Conservation (phyloP, 2,888 invertebrate genomes). For the Formica aserva region DNA sequence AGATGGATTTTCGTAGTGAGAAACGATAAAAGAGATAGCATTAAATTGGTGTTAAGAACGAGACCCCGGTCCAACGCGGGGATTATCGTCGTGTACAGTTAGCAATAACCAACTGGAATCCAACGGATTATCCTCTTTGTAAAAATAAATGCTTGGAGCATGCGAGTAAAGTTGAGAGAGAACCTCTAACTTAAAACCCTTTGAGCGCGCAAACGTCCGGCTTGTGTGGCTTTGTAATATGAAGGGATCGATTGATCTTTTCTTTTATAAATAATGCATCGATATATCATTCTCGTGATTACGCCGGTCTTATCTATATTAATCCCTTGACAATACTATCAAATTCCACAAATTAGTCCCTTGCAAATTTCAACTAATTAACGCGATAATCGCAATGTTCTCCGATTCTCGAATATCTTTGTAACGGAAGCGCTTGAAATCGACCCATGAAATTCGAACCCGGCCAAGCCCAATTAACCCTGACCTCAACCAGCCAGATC, state of each 20-base stretch:
- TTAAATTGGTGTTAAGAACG: constrained; percentile 57
- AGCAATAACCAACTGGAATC: constrained; percentile 55
- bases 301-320: not conserved
- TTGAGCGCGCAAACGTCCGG: constrained; percentile 19
- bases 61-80: constrained; percentile 41
- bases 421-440: constrained; percentile 37
- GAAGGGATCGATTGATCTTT: not conserved
- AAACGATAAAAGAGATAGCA: constrained; percentile 45
- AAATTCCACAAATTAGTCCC: not conserved
- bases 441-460: constrained; percentile 43
- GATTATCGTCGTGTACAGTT: constrained; percentile 56
- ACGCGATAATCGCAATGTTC: constrained; percentile 2
- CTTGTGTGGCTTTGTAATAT: constrained; percentile 12
- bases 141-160: constrained; percentile 57
- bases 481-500: constrained; percentile 57
- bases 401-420: constrained; percentile 57
- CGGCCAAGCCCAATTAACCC: constrained; percentile 67
- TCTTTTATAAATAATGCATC: not conserved
- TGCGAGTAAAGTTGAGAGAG: constrained; percentile 53
- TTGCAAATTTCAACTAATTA: not conserved
- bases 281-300: not conserved
- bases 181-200: constrained; percentile 50
- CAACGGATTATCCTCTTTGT: constrained; percentile 59
- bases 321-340: not conserved
- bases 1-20: constrained; percentile 54